Evolutionary conservation across 2,888 invertebrate species (phyloP), one percentile per base, ranked within the genome.

Genomic region (Melanostoma mellinum): DNA sequence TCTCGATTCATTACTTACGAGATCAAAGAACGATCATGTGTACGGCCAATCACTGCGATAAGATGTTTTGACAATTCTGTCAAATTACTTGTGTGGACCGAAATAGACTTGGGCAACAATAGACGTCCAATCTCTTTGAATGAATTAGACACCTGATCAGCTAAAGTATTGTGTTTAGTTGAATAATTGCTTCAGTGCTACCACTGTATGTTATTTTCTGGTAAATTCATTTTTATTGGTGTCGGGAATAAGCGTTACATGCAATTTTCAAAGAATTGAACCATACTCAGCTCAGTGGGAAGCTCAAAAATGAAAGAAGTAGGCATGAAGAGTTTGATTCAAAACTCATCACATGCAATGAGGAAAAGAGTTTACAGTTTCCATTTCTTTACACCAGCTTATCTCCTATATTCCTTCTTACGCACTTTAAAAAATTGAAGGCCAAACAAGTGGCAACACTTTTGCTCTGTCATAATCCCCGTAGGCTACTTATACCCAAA

Each of bases 51-150:
- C 32, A 53, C 42, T 67, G 65, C 61, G 60, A 77, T 78, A 50
- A 48, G 55, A 61, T 84, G 74, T 84, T 84, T 84, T 84, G 84
- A 84, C 84, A 84, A 84, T 71, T 50, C 79, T 84, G 84, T 84
- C 84, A 84, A 71, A 84, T 84, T 71, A 79, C 79, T 69, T 38
- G 56, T 74, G 44, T 75, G 44, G 67, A 20, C 74, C 32, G 9
- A 60, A 65, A 53, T 32, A 55, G 10, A 73, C 33, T n/a, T 48
- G 44, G 56, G 58, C 71, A 48, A 48, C 73, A 63, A 69, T 58
- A 52, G 63, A 36, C 55, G 73, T 73, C 72, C 77, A 81, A 77
- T 81, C 77, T 77, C 61, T 73, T 68, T 20, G 44, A 72, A 81
- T 81, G 77, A 81, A 55, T 77, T 72, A 81, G 72, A 55, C 77